Conservation (phyloP, 1,140 invertebrate species). For the Drosophila cardini region DNA sequence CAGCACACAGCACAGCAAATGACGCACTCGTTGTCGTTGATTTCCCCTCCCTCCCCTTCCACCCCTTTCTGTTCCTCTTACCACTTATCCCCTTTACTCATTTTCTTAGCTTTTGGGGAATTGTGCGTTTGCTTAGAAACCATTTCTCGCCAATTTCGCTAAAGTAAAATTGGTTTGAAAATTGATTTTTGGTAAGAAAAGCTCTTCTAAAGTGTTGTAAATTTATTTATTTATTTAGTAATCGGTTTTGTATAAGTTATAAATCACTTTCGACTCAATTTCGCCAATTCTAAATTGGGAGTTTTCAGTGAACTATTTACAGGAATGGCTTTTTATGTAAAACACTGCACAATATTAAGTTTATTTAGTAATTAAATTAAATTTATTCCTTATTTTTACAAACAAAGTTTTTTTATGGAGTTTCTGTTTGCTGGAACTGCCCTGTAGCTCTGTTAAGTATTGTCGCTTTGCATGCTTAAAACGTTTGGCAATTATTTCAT, state of each 20-base stretch:
- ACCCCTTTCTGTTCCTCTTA: background rate
- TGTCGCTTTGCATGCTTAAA: conserved; percentile 67
- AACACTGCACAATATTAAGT: background rate
- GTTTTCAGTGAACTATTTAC: too few species aligned
- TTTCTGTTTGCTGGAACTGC: conserved; percentile 3
- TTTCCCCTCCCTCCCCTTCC: conserved; percentile 31
- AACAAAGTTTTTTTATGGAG: background rate
- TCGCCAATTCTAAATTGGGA: background rate
- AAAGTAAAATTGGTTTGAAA: background rate
- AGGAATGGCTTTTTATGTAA: too few species aligned
- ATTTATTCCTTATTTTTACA: background rate
- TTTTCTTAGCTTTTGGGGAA: conserved; percentile 9
- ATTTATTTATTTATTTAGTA: background rate
- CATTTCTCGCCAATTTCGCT: conserved; percentile 1
- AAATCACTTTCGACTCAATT: background rate
- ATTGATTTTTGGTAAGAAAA: background rate
- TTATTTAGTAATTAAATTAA: background rate
- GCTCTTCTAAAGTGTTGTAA: background rate
- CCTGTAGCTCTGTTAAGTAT: conserved; percentile 39
- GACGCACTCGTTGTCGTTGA: conserved; percentile 58
- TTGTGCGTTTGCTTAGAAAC: conserved; percentile 2
- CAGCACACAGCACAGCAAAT: conserved; percentile 34
- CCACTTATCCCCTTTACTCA: background rate
- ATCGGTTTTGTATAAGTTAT: background rate
- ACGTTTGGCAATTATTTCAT: conserved; percentile 78